These are phyloP conservation scores for Zaprionus capensis DNA, from an alignment of 1,140 invertebrate genomes.

Conservation along the genomic window DNA sequence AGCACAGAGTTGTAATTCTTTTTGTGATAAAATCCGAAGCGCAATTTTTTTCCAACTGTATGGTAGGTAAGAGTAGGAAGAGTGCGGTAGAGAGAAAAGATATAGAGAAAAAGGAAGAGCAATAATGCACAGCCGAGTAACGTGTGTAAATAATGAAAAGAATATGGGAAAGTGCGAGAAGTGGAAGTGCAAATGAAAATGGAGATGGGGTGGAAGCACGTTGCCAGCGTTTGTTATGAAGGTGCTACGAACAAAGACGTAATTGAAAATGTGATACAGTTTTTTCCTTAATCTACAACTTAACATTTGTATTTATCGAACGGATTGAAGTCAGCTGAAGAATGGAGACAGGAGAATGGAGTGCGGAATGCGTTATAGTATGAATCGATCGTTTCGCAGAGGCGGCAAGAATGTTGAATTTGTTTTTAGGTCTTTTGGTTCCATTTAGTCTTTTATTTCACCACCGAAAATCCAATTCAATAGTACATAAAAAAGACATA, in stretches of 20 bases:
- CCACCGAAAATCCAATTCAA: slow-evolving; percentile 20
- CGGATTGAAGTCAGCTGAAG: slow-evolving; percentile 11
- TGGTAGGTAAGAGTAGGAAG: slow-evolving; percentile 58
- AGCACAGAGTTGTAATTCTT: slow-evolving; percentile 75
- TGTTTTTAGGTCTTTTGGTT: slow-evolving; percentile 35
- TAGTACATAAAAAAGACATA: not conserved
- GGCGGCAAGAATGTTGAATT: slow-evolving; percentile 25
- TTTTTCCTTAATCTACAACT: slow-evolving; percentile 72
- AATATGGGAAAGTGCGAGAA: not conserved
- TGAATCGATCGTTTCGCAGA: slow-evolving; percentile 9
- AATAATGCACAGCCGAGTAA: slow-evolving; percentile 9
- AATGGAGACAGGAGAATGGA: not conserved
- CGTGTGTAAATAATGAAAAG: slow-evolving; percentile 46
- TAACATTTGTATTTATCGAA: slow-evolving; percentile 69
- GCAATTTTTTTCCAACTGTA: slow-evolving; percentile 80
- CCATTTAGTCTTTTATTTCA: slow-evolving; percentile 31
- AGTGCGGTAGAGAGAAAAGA: not conserved
- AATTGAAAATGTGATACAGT: slow-evolving; percentile 84
- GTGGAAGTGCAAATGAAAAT: slow-evolving; percentile 1
- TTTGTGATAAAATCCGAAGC: slow-evolving; percentile 82
- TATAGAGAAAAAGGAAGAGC: slow-evolving; percentile 1
- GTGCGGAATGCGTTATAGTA: slow-evolving; percentile 2
- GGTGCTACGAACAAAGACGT: slow-evolving; percentile 84
- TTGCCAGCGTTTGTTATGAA: slow-evolving; percentile 69
- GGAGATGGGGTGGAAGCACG: slow-evolving; percentile 20